phyloP scores from a whole-genome alignment of 2,797 vertebrate genomes.

The Molossus molossus region DNA sequence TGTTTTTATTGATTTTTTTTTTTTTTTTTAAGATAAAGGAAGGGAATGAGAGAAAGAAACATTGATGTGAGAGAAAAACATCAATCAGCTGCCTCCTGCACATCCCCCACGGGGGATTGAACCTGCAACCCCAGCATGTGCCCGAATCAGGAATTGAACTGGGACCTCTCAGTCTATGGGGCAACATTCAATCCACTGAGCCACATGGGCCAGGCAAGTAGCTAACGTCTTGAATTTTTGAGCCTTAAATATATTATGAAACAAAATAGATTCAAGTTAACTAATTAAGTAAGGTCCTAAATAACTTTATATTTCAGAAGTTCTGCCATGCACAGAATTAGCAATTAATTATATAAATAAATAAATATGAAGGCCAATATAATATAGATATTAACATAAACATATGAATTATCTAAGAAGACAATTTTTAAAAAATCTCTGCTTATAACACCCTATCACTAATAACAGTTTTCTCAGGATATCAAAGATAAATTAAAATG shows the following conservation, averaged over 20 bases:
- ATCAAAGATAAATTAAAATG: neutral
- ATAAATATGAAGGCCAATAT: neutral
- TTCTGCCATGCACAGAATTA: neutral
- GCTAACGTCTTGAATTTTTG: neutral
- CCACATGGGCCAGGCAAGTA: too few species aligned
- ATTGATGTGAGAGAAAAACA: too few species aligned
- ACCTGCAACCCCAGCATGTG: too few species aligned
- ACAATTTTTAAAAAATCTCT: neutral
- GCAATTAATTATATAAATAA: neutral
- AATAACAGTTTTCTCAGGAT: neutral
- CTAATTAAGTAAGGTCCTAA: neutral
- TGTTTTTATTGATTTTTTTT: too few species aligned
- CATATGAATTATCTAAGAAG: neutral
- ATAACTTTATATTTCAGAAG: neutral
- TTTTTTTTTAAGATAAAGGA: too few species aligned
- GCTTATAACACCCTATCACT: neutral
- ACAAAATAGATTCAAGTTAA: neutral
- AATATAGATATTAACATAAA: neutral
- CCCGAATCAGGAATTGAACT: too few species aligned
- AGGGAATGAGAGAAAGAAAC: too few species aligned
- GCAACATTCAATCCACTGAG: too few species aligned
- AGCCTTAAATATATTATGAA: neutral
- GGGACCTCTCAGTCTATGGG: too few species aligned
- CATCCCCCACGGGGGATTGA: too few species aligned
- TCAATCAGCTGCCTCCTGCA: too few species aligned